phyloP scores from a whole-genome alignment of 2,888 invertebrate species.

The Mythimna impura region DNA sequence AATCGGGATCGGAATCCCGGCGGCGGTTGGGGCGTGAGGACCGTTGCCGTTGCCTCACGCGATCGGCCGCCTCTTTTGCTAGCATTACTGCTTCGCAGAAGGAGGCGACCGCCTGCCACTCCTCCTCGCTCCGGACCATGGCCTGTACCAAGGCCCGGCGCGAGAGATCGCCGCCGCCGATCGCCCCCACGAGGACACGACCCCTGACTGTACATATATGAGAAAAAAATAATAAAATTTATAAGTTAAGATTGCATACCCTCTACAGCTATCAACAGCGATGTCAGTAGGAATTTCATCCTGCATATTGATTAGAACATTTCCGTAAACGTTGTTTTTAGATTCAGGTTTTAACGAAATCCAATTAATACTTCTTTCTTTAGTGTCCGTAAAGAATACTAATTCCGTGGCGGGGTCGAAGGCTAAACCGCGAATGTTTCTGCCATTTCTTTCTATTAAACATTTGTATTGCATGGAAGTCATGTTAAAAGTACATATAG shows the following conservation, averaged over 20 bases:
- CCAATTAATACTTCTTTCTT: background rate
- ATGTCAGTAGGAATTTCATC: background rate
- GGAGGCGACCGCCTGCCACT: too few species aligned
- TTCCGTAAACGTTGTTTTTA: background rate
- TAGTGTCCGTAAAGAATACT: background rate
- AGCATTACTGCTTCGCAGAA: too few species aligned
- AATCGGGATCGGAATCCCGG: too few species aligned
- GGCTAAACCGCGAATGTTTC: background rate
- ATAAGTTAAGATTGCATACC: background rate
- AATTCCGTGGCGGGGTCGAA: background rate
- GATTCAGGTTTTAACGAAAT: background rate
- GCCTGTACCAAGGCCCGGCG: too few species aligned
- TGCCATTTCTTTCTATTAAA: background rate
- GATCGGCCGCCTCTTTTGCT: too few species aligned
- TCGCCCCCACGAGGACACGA: too few species aligned
- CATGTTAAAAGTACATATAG: background rate
- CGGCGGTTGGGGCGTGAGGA: too few species aligned
- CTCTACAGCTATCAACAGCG: background rate
- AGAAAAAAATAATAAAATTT: background rate
- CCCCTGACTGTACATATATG: background rate
- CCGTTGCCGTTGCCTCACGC: too few species aligned
- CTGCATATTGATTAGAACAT: background rate
- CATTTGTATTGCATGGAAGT: background rate
- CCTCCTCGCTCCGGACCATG: too few species aligned
- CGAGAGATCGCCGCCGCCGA: too few species aligned